Evolutionary conservation across 1,140 invertebrate species (phyloP), one percentile per base, ranked within the genome.

Genomic region (Maniola jurtina): DNA sequence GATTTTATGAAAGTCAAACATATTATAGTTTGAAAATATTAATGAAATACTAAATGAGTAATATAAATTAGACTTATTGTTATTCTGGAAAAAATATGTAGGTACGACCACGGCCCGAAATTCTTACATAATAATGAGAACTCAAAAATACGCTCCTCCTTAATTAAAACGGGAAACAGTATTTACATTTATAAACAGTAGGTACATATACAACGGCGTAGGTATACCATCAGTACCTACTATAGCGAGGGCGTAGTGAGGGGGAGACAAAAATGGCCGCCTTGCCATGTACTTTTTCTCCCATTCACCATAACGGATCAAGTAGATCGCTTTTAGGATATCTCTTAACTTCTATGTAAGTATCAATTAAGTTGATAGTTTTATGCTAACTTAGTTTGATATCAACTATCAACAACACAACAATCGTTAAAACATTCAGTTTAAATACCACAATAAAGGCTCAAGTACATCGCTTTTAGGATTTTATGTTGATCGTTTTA

Each of bases 231-330:
- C 40, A 70, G 73, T 84, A 81, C 67, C 65, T 70, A 79, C 63
- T 4, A 2, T 54, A 33, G 10, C 38, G 77, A 79, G 78, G 66
- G 77, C 65, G 73, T 68, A 58, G 60, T 68, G 74, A 79, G 80
- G 82, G 48, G 83, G 81, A 83, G 76, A 81, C 75, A 81, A 85
- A 85, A 84, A 86, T 86, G 85, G 82, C 83, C 69, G 81, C 76
- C 60, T 67, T 67, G 66, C 57, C 66, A 70, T 73, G 72, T 63
- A 70, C 71, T 71, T 72, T 70, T 64, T 59, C 70, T 73, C 72
- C 73, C 66, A 72, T 70, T 70, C 54, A 67, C 57, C 50, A 35
- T 36, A 40, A 60, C 70, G 66, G 66, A 55, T 55, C 50, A 68
- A 62, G 70, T 62, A 42, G 33, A 62, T 62, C 56, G 60, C 40